Conservation (phyloP, 2,888 invertebrate species). For the Didymodactylos carnosus region DNA sequence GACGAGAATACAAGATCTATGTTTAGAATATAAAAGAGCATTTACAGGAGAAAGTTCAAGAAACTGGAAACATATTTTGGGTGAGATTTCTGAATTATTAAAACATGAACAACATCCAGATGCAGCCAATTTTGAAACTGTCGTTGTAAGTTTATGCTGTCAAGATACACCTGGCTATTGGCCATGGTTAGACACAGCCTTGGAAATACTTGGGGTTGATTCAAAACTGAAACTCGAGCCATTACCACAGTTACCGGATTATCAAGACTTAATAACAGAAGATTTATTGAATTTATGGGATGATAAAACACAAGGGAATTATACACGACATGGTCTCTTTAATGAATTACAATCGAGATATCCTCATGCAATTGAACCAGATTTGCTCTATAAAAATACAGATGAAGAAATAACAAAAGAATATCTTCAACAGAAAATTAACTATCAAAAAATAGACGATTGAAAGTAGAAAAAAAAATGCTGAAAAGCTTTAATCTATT, state of each 20-base stretch:
- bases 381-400: too few relatives aligned
- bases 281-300: background rate
- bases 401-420: too few relatives aligned
- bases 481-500: too few relatives aligned
- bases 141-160: background rate
- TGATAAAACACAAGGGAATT: background rate
- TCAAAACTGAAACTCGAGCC: background rate
- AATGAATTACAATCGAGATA: background rate
- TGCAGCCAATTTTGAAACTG: background rate
- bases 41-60: too few relatives aligned
- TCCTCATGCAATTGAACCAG: background rate
- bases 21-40: too few relatives aligned
- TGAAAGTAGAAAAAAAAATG: too few relatives aligned
- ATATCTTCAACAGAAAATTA: too few relatives aligned
- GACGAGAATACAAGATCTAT: too few relatives aligned
- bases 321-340: background rate
- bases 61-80: background rate
- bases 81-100: background rate
- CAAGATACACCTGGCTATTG: background rate
- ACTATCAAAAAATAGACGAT: too few relatives aligned
- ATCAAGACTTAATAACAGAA: background rate
- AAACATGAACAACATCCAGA: background rate
- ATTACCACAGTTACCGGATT: background rate
- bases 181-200: background rate
- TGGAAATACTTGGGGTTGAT: background rate